These are phyloP conservation scores for Entomyzon cyanotis DNA, from an alignment of 2,113 vertebrate genomes.

Conservation along the genomic window DNA sequence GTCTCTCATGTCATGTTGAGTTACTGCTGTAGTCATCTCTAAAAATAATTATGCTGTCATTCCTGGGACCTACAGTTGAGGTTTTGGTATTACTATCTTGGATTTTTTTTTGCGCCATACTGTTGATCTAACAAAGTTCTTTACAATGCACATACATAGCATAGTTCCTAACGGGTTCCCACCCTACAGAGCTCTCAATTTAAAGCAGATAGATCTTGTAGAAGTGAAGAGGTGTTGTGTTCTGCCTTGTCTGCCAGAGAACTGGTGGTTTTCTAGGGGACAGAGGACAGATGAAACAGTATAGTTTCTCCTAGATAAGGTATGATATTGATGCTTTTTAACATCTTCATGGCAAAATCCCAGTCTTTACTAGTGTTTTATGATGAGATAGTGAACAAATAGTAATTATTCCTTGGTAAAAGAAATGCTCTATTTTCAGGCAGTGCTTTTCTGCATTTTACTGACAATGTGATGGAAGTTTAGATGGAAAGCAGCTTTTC, in stretches of 20 bases:
- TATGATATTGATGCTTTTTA: background rate
- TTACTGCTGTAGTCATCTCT: constrained; percentile 50
- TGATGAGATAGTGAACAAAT: background rate
- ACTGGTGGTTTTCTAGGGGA: background rate
- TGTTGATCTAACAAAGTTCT: background rate
- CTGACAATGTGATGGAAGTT: background rate
- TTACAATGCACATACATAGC: background rate
- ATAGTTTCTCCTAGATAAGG: background rate
- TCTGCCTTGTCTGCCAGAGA: background rate
- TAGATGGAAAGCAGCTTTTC: constrained; percentile 17
- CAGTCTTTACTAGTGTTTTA: background rate
- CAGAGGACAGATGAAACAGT: background rate
- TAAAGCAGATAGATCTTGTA: background rate
- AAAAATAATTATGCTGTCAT: constrained; percentile 61
- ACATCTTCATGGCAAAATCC: background rate
- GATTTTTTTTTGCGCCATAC: background rate
- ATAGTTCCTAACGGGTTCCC: background rate
- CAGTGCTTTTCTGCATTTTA: background rate
- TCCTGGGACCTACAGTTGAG: background rate
- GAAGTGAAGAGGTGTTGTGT: background rate
- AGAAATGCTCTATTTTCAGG: constrained; percentile 16
- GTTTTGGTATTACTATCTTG: constrained; percentile 1
- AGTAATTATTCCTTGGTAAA: background rate
- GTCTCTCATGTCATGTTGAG: constrained; percentile 29
- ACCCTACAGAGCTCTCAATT: background rate